Base-by-base conservation (phyloP, 2,888 invertebrate genomes). In the Harpagoxenus sublaevis region DNA sequence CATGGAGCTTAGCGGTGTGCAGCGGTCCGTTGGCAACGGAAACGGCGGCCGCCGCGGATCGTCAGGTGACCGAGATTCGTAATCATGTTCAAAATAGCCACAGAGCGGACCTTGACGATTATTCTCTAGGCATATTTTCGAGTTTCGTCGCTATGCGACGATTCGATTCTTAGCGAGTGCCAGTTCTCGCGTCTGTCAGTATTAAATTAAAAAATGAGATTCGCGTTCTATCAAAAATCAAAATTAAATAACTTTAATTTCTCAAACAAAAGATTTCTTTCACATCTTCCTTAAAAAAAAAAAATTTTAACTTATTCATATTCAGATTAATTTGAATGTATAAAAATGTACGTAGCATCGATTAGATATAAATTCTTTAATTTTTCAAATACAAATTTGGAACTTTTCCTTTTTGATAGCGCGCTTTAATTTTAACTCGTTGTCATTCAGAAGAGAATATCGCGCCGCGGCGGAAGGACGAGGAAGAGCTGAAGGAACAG, bases 1-100 rank as follows among this genome's bases (percentile, higher is more conserved):
- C 87, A 94, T 95, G 94, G 94, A 95, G 84, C 89, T 95, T 57
- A 94, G 95, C 86, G 94, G 94, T n/a, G 92, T 93, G 55, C 90
- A 92, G 63, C 86, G 84, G 87, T 89, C 84, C 82, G 1, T 62
- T 62, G 86, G 88, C 83, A 89, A 89, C 71, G 57, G 81, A 35
- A 51, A 42, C 35, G 65, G 60, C 71, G 75, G 39, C 48, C 66
- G 83, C 3, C 84, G 81, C 62, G 88, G 83, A 39, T 66, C 28
- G 84, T 62, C 84, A 84, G 73, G 57, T 79, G 63, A 81, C 65
- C 63, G 31, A 78, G 45, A 74, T 81, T 81, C 28, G 12, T 77
- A 60, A 31, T 83, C 55, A n/a, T 55, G 42, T 39, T 23, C 18
- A 39, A 66, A 66, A 77, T 83, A 77, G 31, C 70, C 18, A 42